phyloP scores from a whole-genome alignment of 2,797 vertebrate species.

The Sphenopsis melanotis region DNA sequence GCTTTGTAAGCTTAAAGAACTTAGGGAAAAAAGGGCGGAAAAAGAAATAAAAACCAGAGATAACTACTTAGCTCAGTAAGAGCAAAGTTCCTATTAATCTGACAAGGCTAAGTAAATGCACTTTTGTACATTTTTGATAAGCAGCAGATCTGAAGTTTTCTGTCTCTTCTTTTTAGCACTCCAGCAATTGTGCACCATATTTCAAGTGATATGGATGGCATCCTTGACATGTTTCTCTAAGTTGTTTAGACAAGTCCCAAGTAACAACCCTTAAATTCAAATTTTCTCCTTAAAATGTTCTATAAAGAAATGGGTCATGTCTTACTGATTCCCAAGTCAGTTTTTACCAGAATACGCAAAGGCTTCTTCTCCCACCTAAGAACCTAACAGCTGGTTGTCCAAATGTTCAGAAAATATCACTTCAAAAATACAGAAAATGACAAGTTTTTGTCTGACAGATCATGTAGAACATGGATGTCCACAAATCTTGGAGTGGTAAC shows the following conservation, averaged over 20 bases:
- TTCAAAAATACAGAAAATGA: neutral
- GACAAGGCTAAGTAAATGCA: neutral
- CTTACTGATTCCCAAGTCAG: neutral
- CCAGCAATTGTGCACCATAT: neutral
- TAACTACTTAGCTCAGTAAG: neutral
- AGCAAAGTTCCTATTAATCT: neutral
- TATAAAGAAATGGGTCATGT: accelerated
- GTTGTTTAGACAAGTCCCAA: neutral
- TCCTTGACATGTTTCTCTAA: neutral
- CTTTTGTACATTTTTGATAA: neutral
- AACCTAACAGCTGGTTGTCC: neutral
- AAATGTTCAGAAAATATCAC: neutral
- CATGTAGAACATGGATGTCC: neutral
- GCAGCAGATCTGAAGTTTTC: neutral
- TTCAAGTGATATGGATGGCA: neutral
- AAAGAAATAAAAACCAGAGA: neutral
- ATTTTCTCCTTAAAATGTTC: neutral
- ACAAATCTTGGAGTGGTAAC: neutral
- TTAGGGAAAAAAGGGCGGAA: accelerated
- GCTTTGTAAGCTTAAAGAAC: neutral
- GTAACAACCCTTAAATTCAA: neutral
- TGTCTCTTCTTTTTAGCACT: neutral
- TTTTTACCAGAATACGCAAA: neutral
- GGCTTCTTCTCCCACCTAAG: neutral
- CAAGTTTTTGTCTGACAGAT: neutral